Evolutionary conservation across 2,113 vertebrate species (phyloP).

Genomic region (Serilophus lunatus): DNA sequence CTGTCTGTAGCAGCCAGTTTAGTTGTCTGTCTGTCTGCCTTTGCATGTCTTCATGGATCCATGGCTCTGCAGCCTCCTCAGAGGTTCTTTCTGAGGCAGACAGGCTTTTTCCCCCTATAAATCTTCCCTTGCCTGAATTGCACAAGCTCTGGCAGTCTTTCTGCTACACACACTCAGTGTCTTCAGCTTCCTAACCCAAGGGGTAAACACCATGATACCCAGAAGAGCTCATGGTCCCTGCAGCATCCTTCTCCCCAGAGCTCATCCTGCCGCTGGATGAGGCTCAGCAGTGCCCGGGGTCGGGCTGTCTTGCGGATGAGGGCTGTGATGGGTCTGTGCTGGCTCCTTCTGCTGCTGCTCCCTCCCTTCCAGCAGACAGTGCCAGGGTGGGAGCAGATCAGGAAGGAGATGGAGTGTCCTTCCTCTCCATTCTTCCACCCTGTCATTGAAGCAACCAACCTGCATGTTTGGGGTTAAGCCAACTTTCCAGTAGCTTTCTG

Average conservation of each 20-base stretch:
- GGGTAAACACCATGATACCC: slow-evolving; percentile 18
- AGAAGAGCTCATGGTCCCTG: background rate
- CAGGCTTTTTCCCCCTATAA: background rate
- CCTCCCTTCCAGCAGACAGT: background rate
- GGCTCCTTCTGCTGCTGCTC: background rate
- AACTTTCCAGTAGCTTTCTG: background rate
- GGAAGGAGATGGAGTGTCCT: background rate
- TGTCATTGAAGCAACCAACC: background rate
- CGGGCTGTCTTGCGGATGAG: background rate
- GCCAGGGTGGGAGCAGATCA: background rate
- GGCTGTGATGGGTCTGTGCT: background rate
- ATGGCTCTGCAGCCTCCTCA: background rate
- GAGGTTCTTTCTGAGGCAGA: slow-evolving; percentile 35
- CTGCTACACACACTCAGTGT: background rate
- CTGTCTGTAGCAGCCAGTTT: background rate
- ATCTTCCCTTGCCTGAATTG: slow-evolving; percentile 32
- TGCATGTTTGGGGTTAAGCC: background rate
- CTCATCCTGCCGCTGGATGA: background rate
- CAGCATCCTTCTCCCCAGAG: background rate
- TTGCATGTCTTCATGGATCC: background rate
- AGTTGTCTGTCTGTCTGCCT: background rate
- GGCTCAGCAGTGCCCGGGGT: background rate
- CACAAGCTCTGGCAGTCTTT: slow-evolving; percentile 36
- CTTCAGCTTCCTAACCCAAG: slow-evolving; percentile 29
- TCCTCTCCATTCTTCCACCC: background rate